A percentile compares a stretch with the other conserved stretches of the same genome.
Conservation (phyloP, 2,888 invertebrate species). For the Gandaritis pyraliata region DNA sequence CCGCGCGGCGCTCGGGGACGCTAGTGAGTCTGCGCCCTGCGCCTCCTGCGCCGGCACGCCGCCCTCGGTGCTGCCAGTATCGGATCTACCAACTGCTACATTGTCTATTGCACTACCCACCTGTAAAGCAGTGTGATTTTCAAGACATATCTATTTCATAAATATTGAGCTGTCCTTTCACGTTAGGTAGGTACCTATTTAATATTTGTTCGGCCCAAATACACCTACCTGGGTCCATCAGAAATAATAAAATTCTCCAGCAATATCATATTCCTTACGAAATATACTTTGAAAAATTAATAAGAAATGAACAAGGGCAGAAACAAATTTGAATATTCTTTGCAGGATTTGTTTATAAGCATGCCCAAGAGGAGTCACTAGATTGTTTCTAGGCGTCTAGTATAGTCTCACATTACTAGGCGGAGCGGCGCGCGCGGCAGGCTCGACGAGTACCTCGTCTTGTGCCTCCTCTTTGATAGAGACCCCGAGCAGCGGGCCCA, state of each 20-base stretch:
- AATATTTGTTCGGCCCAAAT: no score
- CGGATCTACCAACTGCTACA: constrained; percentile 32
- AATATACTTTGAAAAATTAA: no score
- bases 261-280: no score
- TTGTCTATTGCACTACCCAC: constrained; percentile 14
- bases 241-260: no score
- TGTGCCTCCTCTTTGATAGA: constrained; percentile 77
- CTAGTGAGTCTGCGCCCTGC: constrained; percentile 68
- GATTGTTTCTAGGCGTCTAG: not conserved
- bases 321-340: not conserved
- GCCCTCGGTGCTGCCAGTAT: constrained; percentile 35
- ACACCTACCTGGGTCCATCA: no score
- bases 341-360: constrained; percentile 24
- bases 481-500: constrained; percentile 77
- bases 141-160: no score
- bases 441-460: constrained; percentile 63
- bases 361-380: constrained; percentile 5
- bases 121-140: constrained; percentile 4
- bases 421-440: constrained; percentile 46
- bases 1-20: constrained; percentile 62
- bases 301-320: no score
- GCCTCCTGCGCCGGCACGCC: constrained; percentile 46
- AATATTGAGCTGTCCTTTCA: not conserved
- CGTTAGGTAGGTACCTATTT: no score
- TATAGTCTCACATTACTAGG: constrained; percentile 57